Base-by-base conservation (phyloP, 2,797 vertebrate species). In the Fratercula arctica region DNA sequence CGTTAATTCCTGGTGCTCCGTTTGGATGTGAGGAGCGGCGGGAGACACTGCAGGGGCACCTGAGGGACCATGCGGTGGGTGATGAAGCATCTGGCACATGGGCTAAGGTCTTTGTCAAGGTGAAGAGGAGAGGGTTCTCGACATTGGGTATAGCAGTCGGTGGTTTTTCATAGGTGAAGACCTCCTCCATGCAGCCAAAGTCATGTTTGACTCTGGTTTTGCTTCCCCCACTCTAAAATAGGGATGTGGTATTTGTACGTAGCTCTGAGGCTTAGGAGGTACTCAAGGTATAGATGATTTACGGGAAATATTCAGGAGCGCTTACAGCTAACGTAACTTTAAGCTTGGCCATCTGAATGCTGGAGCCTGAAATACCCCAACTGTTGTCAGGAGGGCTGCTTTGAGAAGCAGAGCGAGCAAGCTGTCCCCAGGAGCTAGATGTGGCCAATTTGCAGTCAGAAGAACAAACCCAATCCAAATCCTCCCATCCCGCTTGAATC, bases 41-140 rank as follows among this genome's bases (percentile, higher is more conserved):
- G 85, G 50, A 82, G 26, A 48, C 57, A 25, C 31, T 53, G 70
- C 56, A 51, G 84, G 20, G 25, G 25, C 24, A 20, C 29, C 13
- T 18, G 39, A 54, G 54, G 54, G 48, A 70, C 41, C 17, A 4
- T 4, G 13, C 0, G 0, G 13, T 0, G 2, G 14, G 51, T 9
- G 41, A 39, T 35, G 24, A 16, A 6, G 3, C 7, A n/a, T 7
- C 35, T 11, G 39, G 50, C 18, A 31, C 1, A 0, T 10, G 57
- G 37, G 9, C 7, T 53, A 13, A 24, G 17, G 3, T 88, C 26
- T 28, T 54, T 25, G 43, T 19, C 25, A 11, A 45, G n/a, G 59
- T 12, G 20, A 56, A n/a, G 25, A 56, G 33, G 20, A 56, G 39
- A 43, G 11, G 13, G 28, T 75, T 67, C 25, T 77, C 50, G 56